Percentiles rank a stretch among this genome's conserved stretches.
phyloP scores from a whole-genome alignment of 2,797 vertebrate species.

The Alauda arvensis region DNA sequence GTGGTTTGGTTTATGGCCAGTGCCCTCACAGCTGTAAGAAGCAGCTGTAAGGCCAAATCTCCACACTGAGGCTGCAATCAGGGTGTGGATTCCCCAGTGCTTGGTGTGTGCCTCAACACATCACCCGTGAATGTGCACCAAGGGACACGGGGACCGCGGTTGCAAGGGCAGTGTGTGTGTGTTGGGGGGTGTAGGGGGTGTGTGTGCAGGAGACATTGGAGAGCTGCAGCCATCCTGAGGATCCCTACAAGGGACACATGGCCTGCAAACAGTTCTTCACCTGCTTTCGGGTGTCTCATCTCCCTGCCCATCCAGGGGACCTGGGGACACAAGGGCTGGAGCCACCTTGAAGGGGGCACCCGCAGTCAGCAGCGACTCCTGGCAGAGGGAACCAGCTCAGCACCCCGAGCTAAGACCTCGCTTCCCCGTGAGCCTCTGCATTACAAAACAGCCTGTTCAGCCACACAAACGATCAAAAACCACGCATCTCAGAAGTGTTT shows the following conservation, averaged over 20 bases:
- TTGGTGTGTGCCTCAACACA: not conserved
- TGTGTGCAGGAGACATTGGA: not conserved
- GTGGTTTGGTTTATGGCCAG: not conserved
- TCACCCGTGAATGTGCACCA: not conserved
- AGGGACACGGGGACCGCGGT: fast-evolving
- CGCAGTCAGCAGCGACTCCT: not conserved
- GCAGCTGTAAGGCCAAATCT: not conserved
- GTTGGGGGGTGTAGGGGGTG: not conserved
- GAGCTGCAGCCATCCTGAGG: not conserved
- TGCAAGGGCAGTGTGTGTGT: fast-evolving
- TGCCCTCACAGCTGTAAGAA: not conserved
- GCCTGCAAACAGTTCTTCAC: not conserved
- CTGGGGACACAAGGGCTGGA: not conserved
- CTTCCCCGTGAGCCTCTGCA: not conserved
- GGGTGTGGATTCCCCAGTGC: fast-evolving
- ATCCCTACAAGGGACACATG: not conserved
- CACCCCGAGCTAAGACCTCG: not conserved
- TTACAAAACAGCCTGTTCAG: not conserved
- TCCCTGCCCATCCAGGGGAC: not conserved
- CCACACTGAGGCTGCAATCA: not conserved
- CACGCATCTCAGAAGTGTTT: not conserved
- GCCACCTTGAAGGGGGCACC: not conserved
- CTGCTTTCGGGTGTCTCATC: not conserved
- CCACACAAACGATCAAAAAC: not conserved
- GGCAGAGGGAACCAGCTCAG: not conserved